Evolutionary conservation across 2,888 invertebrate species (phyloP).

Genomic region (Papilio gigon): DNA sequence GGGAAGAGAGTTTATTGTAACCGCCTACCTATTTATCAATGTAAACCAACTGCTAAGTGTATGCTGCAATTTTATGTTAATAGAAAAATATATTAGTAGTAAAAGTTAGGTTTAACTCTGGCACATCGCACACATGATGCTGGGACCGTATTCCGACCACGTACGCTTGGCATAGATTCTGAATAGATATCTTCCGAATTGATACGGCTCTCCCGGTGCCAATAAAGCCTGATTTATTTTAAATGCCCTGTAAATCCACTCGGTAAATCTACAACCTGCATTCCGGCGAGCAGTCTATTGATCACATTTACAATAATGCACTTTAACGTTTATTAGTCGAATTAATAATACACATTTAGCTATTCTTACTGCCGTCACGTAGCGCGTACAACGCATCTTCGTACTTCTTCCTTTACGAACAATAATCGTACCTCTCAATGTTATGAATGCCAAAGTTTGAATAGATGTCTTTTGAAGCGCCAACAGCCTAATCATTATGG

Average conservation of each 20-base stretch:
- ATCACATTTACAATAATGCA: conserved; percentile 13
- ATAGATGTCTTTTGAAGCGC: too few species aligned
- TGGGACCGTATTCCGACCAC: conserved; percentile 68
- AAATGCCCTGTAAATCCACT: conserved; percentile 46
- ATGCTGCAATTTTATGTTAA: too few species aligned
- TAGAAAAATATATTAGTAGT: not conserved
- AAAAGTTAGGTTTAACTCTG: conserved; percentile 13
- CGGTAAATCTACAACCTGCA: conserved; percentile 38
- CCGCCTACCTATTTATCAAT: too few species aligned
- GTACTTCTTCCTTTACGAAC: too few species aligned
- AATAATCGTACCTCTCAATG: too few species aligned
- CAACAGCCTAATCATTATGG: too few species aligned
- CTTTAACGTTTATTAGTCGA: not conserved
- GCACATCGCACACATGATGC: conserved; percentile 17
- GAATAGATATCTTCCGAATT: conserved; percentile 78
- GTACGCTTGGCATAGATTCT: conserved; percentile 70
- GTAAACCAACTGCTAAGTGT: too few species aligned
- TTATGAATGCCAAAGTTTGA: too few species aligned
- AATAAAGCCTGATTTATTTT: conserved; percentile 75
- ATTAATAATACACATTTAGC: not conserved
- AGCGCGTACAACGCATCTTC: too few species aligned
- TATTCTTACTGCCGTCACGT: too few species aligned
- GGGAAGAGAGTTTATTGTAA: too few species aligned
- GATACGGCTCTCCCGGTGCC: conserved; percentile 75
- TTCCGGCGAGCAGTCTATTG: conserved; percentile 7